Evolutionary conservation across 2,797 vertebrate species (phyloP).

Genomic region (Onychomys leucogaster): DNA sequence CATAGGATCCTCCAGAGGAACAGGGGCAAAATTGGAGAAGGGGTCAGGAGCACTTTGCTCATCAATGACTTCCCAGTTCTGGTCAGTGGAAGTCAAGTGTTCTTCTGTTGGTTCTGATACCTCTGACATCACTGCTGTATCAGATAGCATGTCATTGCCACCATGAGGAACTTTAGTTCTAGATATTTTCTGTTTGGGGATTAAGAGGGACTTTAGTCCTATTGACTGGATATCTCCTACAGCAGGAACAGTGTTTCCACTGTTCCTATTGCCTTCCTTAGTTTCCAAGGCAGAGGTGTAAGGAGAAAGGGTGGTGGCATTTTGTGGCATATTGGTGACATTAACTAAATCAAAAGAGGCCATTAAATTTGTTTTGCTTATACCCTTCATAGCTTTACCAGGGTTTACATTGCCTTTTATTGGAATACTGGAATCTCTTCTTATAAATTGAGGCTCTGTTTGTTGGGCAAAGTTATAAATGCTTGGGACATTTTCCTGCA

Average conservation of each 20-base stretch:
- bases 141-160: not conserved
- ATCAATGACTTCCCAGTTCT: not conserved
- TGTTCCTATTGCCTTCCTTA: not conserved
- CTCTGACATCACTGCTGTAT: not conserved
- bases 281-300: not conserved
- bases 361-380: not conserved
- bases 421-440: not conserved
- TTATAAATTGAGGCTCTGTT: not conserved
- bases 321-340: not conserved
- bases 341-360: not conserved
- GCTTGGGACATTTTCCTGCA: slow-evolving; percentile 28
- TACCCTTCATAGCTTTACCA: not conserved
- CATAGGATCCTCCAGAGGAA: not conserved
- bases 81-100: not conserved
- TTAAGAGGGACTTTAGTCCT: slow-evolving; percentile 35
- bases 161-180: not conserved
- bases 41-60: not conserved
- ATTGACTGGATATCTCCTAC: not conserved
- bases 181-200: slow-evolving; percentile 25
- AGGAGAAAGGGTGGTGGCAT: not conserved
- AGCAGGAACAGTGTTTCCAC: not conserved
- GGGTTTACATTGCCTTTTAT: not conserved
- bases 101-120: slow-evolving; percentile 1
- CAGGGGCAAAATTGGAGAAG: not conserved
- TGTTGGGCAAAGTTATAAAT: not conserved